A percentile compares a stretch with the other conserved stretches of the same genome.
Conservation (phyloP, 2,113 vertebrate genomes). For the Myiopsitta monachus region DNA sequence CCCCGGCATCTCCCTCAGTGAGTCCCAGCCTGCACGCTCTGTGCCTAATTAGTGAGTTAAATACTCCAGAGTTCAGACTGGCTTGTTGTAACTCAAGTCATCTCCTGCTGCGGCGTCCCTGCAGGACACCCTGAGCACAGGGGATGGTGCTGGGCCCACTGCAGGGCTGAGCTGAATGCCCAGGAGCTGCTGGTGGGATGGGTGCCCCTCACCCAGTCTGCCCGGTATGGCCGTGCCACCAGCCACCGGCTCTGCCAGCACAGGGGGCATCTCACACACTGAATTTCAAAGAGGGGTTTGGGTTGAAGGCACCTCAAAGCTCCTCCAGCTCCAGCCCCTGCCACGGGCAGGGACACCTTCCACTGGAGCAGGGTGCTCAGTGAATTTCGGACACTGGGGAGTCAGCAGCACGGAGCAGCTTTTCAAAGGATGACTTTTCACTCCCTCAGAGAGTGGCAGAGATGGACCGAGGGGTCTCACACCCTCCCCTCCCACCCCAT, state of each 20-base stretch:
- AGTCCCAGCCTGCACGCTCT: background rate
- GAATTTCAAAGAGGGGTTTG: background rate
- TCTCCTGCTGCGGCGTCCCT: background rate
- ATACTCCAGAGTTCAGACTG: background rate
- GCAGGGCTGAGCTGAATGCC: background rate
- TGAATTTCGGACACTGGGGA: fast-evolving
- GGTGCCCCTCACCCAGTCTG: background rate
- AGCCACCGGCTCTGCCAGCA: background rate
- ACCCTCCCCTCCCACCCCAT: fast-evolving
- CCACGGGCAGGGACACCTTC: no score
- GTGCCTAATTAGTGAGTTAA: constrained; percentile 27
- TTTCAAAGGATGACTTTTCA: background rate
- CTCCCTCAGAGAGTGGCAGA: background rate
- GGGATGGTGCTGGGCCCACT: fast-evolving
- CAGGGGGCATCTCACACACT: fast-evolving
- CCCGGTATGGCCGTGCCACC: background rate
- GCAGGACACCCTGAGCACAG: background rate
- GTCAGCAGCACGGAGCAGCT: background rate
- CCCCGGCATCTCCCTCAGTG: background rate
- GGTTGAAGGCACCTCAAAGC: background rate
- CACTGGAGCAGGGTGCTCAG: no score
- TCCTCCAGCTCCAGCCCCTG: background rate
- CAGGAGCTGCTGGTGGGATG: background rate
- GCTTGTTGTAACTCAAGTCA: background rate
- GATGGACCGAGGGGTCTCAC: background rate